These are phyloP conservation scores for Octopus sinensis DNA, from an alignment of 1,140 invertebrate genomes.

Conservation along the genomic window DNA sequence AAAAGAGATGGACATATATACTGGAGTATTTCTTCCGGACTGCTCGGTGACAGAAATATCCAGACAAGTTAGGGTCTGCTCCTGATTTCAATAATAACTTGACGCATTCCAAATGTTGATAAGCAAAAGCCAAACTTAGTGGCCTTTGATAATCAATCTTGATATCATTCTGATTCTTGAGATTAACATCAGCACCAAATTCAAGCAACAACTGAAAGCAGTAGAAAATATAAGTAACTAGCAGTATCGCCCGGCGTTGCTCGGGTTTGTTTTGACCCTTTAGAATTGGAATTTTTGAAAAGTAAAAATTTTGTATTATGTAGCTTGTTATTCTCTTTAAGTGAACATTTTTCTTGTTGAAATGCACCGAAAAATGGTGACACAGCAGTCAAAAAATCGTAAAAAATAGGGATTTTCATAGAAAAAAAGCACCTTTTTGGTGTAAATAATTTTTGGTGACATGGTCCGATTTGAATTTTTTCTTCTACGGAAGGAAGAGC, in stretches of 20 bases:
- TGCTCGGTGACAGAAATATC: slow-evolving; percentile 19
- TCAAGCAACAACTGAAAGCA: slow-evolving; percentile 23
- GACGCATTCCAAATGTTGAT: slow-evolving; percentile 24
- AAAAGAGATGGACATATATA: slow-evolving; percentile 20
- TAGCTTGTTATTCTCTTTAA: too few species aligned
- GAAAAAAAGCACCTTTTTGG: too few species aligned
- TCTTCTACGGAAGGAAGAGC: too few species aligned
- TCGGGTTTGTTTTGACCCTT: not conserved
- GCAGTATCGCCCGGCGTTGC: not conserved
- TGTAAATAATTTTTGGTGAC: too few species aligned
- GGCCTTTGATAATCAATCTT: slow-evolving; percentile 13
- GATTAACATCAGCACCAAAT: slow-evolving; percentile 20
- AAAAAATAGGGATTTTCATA: too few species aligned
- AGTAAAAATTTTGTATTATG: too few species aligned
- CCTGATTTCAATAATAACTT: slow-evolving; percentile 20
- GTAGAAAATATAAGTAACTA: not conserved
- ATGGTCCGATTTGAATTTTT: too few species aligned
- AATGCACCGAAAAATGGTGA: too few species aligned
- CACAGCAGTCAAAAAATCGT: too few species aligned
- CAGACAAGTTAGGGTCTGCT: not conserved
- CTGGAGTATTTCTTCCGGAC: slow-evolving; percentile 17
- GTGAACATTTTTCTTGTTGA: too few species aligned
- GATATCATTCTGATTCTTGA: not conserved
- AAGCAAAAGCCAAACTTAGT: slow-evolving; percentile 21
- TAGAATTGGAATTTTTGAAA: not conserved